A percentile compares a stretch with the other conserved stretches of the same genome.
phyloP scores from a whole-genome alignment of 2,888 invertebrate species.

The Liposcelis brunnea region DNA sequence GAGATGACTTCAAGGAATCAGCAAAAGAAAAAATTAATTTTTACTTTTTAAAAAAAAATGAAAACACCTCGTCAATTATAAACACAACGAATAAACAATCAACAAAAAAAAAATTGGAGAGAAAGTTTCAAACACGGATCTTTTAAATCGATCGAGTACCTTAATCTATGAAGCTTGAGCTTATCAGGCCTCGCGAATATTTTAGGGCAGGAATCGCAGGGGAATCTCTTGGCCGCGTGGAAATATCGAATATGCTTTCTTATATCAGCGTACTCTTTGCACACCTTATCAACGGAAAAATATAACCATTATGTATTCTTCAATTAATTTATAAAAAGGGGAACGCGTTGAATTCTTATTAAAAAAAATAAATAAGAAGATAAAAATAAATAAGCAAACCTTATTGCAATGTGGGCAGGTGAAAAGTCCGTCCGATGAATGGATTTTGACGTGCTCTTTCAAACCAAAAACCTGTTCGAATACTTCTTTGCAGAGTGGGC shows the following conservation, averaged over 20 bases:
- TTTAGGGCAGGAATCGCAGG: constrained; percentile 30
- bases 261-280: constrained; percentile 29
- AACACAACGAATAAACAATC: no score
- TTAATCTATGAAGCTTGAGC: constrained; percentile 26
- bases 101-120: no score
- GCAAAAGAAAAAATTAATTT: no score
- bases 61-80: no score
- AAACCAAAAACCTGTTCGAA: constrained; percentile 46
- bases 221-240: constrained; percentile 29
- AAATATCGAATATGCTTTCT: constrained; percentile 32
- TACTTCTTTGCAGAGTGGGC: constrained; percentile 50
- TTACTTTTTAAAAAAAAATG: no score
- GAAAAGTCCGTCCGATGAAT: constrained; percentile 40
- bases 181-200: constrained; percentile 33
- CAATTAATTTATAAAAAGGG: no score
- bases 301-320: background rate
- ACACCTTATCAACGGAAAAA: constrained; percentile 21
- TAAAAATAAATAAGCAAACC: no score
- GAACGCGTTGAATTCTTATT: background rate
- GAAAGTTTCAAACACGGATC: no score
- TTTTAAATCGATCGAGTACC: no score
- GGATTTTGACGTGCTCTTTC: constrained; percentile 46
- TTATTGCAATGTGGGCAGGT: constrained; percentile 52
- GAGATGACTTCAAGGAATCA: no score
- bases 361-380: no score